Evolutionary conservation across 1,140 invertebrate species (phyloP).

Genomic region (Cotesia glomerata): DNA sequence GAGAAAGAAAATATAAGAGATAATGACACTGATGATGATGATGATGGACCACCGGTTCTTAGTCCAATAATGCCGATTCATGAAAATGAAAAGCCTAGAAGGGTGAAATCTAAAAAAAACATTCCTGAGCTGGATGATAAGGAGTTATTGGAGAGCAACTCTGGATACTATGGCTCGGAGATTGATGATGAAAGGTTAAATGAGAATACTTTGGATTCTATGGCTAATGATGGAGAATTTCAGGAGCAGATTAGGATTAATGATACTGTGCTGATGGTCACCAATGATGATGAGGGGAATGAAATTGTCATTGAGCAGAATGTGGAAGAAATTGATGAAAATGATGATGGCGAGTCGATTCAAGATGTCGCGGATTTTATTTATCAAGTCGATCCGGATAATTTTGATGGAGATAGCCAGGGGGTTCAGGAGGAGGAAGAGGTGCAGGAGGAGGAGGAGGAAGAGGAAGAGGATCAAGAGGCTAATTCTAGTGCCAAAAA

Average conservation of each 20-base stretch:
- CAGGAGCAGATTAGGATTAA: slow-evolving; percentile 45
- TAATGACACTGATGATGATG: slow-evolving; percentile 55
- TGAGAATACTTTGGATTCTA: not conserved
- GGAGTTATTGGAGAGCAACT: not conserved
- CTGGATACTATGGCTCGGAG: slow-evolving; percentile 14
- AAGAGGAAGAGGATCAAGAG: slow-evolving; percentile 22
- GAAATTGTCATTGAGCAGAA: slow-evolving; percentile 56
- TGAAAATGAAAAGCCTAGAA: slow-evolving; percentile 19
- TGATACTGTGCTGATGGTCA: slow-evolving; percentile 56
- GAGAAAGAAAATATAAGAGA: not conserved
- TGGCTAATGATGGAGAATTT: slow-evolving; percentile 34
- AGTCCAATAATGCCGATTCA: slow-evolving; percentile 55
- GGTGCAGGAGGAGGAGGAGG: slow-evolving; percentile 5
- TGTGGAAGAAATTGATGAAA: slow-evolving; percentile 43
- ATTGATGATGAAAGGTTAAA: slow-evolving; percentile 18
- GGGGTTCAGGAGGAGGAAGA: not conserved
- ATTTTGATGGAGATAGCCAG: slow-evolving; percentile 28
- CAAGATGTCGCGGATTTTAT: slow-evolving; percentile 39
- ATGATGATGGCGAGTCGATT: slow-evolving; percentile 49
- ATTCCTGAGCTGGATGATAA: slow-evolving; percentile 24
- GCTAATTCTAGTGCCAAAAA: slow-evolving; percentile 49
- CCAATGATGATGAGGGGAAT: slow-evolving; percentile 57
- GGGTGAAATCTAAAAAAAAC: slow-evolving; percentile 27
- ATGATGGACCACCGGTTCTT: slow-evolving; percentile 57
- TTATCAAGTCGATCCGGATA: slow-evolving; percentile 34